Percentiles rank a stretch among this genome's conserved stretches.
phyloP scores from a whole-genome alignment of 1,140 invertebrate genomes.

The Maniola jurtina region DNA sequence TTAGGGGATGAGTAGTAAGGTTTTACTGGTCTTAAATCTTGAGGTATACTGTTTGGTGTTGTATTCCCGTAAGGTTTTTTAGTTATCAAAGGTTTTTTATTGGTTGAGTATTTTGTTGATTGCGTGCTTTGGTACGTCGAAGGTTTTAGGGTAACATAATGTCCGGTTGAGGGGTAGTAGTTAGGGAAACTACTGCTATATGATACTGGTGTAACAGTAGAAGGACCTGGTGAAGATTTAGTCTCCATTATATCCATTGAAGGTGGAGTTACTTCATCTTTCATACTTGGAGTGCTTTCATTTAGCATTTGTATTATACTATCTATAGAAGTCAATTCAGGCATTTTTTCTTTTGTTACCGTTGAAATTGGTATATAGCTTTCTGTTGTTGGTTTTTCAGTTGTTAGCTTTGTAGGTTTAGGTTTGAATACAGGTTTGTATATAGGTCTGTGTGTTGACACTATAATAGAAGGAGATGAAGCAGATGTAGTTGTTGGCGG shows the following conservation, averaged over 20 bases:
- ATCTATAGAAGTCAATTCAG: slow-evolving; percentile 79
- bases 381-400: slow-evolving; percentile 54
- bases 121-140: slow-evolving; percentile 42
- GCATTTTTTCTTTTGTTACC: slow-evolving; percentile 62
- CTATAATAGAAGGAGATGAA: slow-evolving; percentile 52
- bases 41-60: slow-evolving; percentile 55
- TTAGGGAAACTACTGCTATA: slow-evolving; percentile 76
- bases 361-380: slow-evolving; percentile 60
- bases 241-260: slow-evolving; percentile 53
- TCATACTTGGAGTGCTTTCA: slow-evolving; percentile 70
- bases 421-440: slow-evolving; percentile 73
- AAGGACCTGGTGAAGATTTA: slow-evolving; percentile 59
- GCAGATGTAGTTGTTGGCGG: slow-evolving; percentile 51
- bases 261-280: slow-evolving; percentile 53
- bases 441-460: slow-evolving; percentile 62
- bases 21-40: slow-evolving; percentile 47
- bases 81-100: slow-evolving; percentile 34
- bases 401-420: slow-evolving; percentile 55
- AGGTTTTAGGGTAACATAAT: slow-evolving; percentile 68
- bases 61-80: slow-evolving; percentile 48
- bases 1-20: slow-evolving; percentile 53
- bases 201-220: slow-evolving; percentile 60
- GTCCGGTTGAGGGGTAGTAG: slow-evolving; percentile 55
- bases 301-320: slow-evolving; percentile 85
- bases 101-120: slow-evolving; percentile 28